Base-by-base conservation (phyloP, 2,113 vertebrate genomes). In the Chaetorhynchus papuensis region DNA sequence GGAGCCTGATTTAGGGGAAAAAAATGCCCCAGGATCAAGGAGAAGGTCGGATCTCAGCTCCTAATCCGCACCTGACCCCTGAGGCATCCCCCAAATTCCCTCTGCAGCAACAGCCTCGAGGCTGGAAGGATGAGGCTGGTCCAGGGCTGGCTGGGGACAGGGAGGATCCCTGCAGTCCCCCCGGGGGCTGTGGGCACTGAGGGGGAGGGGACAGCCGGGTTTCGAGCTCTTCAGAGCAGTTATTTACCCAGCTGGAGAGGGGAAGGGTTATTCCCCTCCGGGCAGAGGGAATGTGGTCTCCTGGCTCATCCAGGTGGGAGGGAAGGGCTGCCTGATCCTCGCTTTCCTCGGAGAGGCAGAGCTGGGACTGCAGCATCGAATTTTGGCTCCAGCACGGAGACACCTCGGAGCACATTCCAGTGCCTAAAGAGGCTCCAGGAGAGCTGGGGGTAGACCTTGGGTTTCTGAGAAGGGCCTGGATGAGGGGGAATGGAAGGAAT, bases 161-260 rank as follows among this genome's bases (percentile, higher is more conserved):
- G 42, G 28, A 71, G 27, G 17, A n/a, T 57, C 42, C 47, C 57
- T 0, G 3, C 61, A n/a, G 37, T 49, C n/a, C 60, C n/a, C 27
- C 27, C 0, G 0, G 49, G 27, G 21, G 42, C n/a, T 31, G 50
- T 20, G 41, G 39, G 64, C 35, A 56, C 26, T 1, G 3, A 1
- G 0, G 1, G 10, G 18, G 6, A 52, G 30, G 66, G 50, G 35
- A 72, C 26, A 81, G 35, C 10, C 23, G 26, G 4, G 14, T 64
- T 93, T 45, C 35, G 17, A 60, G 42, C 42, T 35, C 5, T 49
- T 39, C 24, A 39, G 50, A 41, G 70, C 60, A 56, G 41, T 63
- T 26, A 27, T 52, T 45, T 12, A 11, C 14, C 22, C 49, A 41
- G 49, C 41, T 65, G 59, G 59, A 47, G 69, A 74, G 2, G 9